Evolutionary conservation across 1,140 invertebrate species (phyloP).

Genomic region (Alviniconcha marisindica): DNA sequence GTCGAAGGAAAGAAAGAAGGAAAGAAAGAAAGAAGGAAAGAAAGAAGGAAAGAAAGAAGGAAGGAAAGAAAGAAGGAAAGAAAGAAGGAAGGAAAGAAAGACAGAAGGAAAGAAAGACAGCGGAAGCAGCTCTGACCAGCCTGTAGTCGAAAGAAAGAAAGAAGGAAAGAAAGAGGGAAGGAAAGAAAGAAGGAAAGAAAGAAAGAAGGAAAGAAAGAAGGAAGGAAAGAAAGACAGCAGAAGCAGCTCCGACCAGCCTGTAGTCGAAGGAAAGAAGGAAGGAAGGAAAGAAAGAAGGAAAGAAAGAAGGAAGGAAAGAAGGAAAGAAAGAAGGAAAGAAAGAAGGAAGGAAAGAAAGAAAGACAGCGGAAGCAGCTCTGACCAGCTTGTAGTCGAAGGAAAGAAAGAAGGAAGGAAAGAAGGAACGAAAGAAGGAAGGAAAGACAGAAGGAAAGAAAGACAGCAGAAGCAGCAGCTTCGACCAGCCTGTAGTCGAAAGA

Average conservation of each 20-base stretch:
- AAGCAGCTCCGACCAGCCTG: not conserved
- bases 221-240: not conserved
- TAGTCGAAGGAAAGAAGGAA: not conserved
- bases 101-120: not conserved
- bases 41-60: not conserved
- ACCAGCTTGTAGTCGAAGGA: not conserved
- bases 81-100: not conserved
- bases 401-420: not conserved
- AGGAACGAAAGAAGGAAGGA: not conserved
- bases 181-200: not conserved
- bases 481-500: not conserved
- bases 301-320: not conserved
- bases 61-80: not conserved
- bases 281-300: too few species aligned
- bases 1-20: not conserved
- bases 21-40: not conserved
- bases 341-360: not conserved
- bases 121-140: not conserved
- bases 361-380: not conserved
- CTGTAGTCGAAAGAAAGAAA: not conserved
- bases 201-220: not conserved
- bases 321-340: not conserved
- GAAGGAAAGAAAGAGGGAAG: not conserved
- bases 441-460: too few species aligned
- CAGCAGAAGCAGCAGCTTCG: not conserved